These are phyloP conservation scores for Noturus placidus DNA, from an alignment of 2,113 vertebrate genomes.

Conservation along the genomic window DNA sequence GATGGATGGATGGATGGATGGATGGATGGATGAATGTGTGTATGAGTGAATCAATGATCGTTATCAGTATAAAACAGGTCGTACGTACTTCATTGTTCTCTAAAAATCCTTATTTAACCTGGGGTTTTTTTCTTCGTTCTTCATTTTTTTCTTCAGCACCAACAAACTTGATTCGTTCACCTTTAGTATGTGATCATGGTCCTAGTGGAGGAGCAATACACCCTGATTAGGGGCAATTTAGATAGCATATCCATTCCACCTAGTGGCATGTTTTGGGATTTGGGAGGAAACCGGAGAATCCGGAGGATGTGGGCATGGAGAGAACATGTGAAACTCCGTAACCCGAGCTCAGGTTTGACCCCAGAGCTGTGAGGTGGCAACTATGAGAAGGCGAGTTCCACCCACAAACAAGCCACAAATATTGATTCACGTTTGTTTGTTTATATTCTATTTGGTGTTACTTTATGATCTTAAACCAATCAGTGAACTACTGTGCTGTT, in stretches of 20 bases:
- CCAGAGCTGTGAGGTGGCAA: no score
- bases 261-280: not conserved
- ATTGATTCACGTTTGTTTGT: no score
- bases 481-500: not conserved
- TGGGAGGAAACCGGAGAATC: no score
- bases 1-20: no score
- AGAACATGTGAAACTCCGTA: no score
- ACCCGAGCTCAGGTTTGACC: no score
- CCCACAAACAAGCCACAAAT: no score
- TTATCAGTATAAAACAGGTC: not conserved
- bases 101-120: not conserved
- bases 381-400: no score
- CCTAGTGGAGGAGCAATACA: not conserved
- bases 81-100: not conserved
- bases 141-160: not conserved
- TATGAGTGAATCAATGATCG: not conserved
- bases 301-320: no score
- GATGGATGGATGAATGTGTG: not conserved
- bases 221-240: not conserved
- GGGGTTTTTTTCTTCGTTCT: no score
- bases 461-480: not conserved
- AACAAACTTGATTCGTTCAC: not conserved
- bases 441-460: not conserved
- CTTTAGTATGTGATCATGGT: not conserved
- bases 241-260: not conserved